These are phyloP conservation scores for Eospalax fontanierii DNA, from an alignment of 2,797 vertebrate genomes.

Conservation along the genomic window DNA sequence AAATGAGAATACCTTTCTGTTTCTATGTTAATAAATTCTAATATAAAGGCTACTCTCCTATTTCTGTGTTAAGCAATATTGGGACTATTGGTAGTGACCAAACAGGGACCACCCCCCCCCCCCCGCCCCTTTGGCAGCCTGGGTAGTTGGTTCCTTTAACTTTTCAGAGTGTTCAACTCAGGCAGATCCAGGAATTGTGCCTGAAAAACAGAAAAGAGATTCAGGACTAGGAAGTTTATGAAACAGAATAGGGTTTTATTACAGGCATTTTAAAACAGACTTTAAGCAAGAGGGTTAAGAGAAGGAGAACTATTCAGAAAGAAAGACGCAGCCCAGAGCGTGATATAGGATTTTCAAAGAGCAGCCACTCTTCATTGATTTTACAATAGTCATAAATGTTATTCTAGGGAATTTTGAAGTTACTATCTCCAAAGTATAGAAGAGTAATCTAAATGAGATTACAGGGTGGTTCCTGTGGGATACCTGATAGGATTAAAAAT, in stretches of 20 bases:
- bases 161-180: background rate
- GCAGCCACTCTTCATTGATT: background rate
- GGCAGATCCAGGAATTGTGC: background rate
- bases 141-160: background rate
- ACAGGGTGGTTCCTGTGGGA: background rate
- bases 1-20: background rate
- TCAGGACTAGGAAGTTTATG: background rate
- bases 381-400: background rate
- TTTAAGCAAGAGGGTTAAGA: background rate
- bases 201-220: background rate
- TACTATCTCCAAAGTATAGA: background rate
- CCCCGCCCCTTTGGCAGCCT: background rate
- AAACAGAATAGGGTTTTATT: background rate
- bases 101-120: too few relatives aligned
- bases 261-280: background rate
- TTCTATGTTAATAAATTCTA: constrained; percentile 12
- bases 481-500: background rate
- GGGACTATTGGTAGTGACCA: background rate
- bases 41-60: background rate
- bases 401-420: background rate
- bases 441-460: background rate
- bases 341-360: background rate
- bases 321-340: background rate
- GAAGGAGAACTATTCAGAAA: background rate
- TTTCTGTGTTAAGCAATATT: background rate